A percentile compares a stretch with the other conserved stretches of the same genome.
These are phyloP conservation scores for Alosa sapidissima DNA, from an alignment of 2,797 vertebrate species.

Conservation along the genomic window DNA sequence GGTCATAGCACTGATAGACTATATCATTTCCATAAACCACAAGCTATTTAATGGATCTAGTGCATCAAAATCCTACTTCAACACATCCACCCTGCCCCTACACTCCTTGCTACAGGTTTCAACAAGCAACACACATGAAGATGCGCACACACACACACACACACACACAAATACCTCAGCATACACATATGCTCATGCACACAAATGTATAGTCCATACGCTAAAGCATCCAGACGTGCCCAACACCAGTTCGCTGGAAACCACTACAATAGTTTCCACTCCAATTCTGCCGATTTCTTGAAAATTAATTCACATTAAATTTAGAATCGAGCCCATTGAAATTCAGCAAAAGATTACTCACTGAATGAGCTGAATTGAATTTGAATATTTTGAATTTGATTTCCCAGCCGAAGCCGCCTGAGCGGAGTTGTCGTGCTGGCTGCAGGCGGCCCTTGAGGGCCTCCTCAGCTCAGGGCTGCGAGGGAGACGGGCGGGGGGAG, in stretches of 20 bases:
- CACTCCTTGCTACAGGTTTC: too few species aligned
- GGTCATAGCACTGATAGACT: too few species aligned
- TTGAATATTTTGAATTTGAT: slow-evolving; percentile 14
- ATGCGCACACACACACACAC: neutral
- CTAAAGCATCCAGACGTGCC: neutral
- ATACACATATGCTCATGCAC: neutral
- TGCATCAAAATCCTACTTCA: too few species aligned
- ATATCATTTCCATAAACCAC: too few species aligned
- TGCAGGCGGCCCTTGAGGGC: neutral
- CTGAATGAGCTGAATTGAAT: slow-evolving; percentile 18
- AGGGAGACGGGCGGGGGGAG: neutral
- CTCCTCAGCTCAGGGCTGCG: neutral
- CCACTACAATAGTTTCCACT: slow-evolving; percentile 64
- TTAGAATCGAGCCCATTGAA: slow-evolving; percentile 18
- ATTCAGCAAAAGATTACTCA: slow-evolving; percentile 22
- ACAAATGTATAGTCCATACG: neutral
- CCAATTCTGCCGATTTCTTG: neutral
- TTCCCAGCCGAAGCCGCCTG: neutral
- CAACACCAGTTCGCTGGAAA: slow-evolving; percentile 63
- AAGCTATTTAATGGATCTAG: too few species aligned
- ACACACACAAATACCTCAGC: neutral
- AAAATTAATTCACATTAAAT: slow-evolving; percentile 25
- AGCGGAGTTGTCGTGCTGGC: slow-evolving; percentile 27
- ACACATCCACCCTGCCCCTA: too few species aligned
- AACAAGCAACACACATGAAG: neutral